These are phyloP conservation scores for Ochotona curzoniae DNA, from an alignment of 2,113 vertebrate genomes.

Conservation along the genomic window DNA sequence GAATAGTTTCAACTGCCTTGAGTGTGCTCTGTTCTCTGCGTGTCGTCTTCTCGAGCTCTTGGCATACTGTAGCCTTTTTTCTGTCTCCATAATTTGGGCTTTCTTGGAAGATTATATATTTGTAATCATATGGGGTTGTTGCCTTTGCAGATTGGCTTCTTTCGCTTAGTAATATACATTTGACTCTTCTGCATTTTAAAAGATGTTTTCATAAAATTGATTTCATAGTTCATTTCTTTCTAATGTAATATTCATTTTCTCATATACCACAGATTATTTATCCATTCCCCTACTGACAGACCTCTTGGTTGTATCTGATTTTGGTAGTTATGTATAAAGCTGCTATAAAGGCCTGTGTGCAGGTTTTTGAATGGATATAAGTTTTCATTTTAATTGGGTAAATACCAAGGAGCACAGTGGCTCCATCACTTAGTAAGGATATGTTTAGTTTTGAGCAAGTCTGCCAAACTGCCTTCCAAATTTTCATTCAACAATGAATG, in stretches of 20 bases:
- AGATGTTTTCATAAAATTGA: not conserved
- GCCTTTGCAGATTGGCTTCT: not conserved
- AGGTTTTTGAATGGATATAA: not conserved
- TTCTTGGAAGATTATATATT: not conserved
- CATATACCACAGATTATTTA: not conserved
- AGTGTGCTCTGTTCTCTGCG: not conserved
- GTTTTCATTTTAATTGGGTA: not conserved
- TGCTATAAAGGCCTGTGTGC: not conserved
- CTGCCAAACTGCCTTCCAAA: not conserved
- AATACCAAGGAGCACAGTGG: not conserved
- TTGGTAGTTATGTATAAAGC: not conserved
- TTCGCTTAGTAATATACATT: not conserved
- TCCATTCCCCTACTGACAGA: not conserved
- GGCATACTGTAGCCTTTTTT: not conserved
- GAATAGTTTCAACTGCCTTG: not conserved
- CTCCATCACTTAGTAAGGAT: not conserved
- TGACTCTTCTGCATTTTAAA: not conserved
- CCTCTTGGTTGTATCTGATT: not conserved
- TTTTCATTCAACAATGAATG: not conserved
- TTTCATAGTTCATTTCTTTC: not conserved
- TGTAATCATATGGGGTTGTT: not conserved
- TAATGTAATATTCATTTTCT: not conserved
- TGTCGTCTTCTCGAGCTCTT: not conserved
- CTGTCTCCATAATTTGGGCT: not conserved
- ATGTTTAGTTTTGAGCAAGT: slow-evolving; percentile 13